A percentile compares a stretch with the other conserved stretches of the same genome.
phyloP scores from a whole-genome alignment of 2,797 vertebrate genomes.

The Sphenodon punctatus region DNA sequence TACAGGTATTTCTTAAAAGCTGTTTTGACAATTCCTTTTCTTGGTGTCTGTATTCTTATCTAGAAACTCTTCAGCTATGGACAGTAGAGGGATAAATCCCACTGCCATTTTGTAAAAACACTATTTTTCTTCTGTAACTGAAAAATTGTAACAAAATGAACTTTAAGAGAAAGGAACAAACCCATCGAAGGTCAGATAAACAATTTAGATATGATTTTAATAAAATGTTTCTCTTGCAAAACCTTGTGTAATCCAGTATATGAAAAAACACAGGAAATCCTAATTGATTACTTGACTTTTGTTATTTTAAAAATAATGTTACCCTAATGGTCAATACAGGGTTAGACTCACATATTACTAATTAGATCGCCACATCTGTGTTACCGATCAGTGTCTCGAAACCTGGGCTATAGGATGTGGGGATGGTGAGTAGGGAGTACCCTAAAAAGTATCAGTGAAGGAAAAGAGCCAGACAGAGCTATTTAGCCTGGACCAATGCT shows the following conservation, averaged over 20 bases:
- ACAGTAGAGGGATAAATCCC: neutral
- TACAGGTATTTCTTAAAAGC: slow-evolving; percentile 9
- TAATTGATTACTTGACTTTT: neutral
- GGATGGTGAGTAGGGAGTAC: neutral
- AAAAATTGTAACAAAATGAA: slow-evolving; percentile 52
- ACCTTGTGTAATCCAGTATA: neutral
- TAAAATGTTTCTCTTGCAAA: slow-evolving; percentile 43
- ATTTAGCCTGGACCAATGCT: too few relatives aligned
- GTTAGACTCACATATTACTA: neutral
- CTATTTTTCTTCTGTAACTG: slow-evolving; percentile 22
- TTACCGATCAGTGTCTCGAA: neutral
- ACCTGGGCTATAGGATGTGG: neutral
- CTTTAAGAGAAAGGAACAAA: neutral
- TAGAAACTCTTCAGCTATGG: slow-evolving; percentile 7
- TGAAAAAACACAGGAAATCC: neutral
- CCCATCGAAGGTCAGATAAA: slow-evolving; percentile 11
- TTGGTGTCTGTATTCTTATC: neutral
- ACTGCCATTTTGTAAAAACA: slow-evolving; percentile 23
- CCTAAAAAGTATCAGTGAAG: neutral
- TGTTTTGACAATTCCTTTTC: neutral
- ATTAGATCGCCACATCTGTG: accelerated
- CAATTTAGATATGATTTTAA: slow-evolving; percentile 23
- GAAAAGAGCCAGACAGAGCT: neutral
- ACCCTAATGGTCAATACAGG: neutral
- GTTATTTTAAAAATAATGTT: neutral